A percentile compares a stretch with the other conserved stretches of the same genome.
Evolutionary conservation across 2,797 vertebrate species (phyloP).

Genomic region (Neosilurus mollespiculum): DNA sequence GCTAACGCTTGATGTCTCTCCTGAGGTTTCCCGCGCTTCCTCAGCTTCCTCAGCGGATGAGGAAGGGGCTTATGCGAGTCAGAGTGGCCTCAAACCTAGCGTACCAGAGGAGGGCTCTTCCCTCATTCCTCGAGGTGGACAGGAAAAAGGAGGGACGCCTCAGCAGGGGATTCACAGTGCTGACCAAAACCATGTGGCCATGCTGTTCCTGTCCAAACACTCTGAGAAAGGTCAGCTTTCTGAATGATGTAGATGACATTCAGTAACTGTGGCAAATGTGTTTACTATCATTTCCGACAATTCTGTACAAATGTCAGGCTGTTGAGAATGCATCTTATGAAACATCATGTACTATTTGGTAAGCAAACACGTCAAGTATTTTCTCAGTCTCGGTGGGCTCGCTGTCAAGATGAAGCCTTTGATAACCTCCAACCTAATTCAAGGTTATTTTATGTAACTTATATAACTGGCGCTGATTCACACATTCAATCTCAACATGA

Average conservation of each 20-base stretch:
- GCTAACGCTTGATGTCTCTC: slow-evolving; percentile 87
- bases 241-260: slow-evolving; percentile 23
- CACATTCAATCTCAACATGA: background rate
- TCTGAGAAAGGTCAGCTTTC: slow-evolving; percentile 40
- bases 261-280: slow-evolving; percentile 26
- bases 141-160: slow-evolving; percentile 63
- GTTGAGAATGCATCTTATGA: slow-evolving; percentile 6
- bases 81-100: slow-evolving; percentile 53
- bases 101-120: slow-evolving; percentile 61
- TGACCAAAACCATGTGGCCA: slow-evolving; percentile 41
- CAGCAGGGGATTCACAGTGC: slow-evolving; percentile 38
- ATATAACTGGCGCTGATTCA: background rate
- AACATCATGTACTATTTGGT: slow-evolving; percentile 5
- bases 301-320: slow-evolving; percentile 30
- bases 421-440: slow-evolving; percentile 1
- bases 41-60: slow-evolving; percentile 88
- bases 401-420: background rate
- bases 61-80: slow-evolving; percentile 73
- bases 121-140: slow-evolving; percentile 66
- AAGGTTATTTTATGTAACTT: background rate
- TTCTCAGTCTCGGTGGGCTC: background rate
- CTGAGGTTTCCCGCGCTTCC: slow-evolving; percentile 84
- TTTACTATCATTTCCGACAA: slow-evolving; percentile 40
- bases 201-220: slow-evolving; percentile 30
- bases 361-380: slow-evolving; percentile 10